Evolutionary conservation across 2,888 invertebrate genomes (phyloP).

Genomic region (Latheticus oryzae): DNA sequence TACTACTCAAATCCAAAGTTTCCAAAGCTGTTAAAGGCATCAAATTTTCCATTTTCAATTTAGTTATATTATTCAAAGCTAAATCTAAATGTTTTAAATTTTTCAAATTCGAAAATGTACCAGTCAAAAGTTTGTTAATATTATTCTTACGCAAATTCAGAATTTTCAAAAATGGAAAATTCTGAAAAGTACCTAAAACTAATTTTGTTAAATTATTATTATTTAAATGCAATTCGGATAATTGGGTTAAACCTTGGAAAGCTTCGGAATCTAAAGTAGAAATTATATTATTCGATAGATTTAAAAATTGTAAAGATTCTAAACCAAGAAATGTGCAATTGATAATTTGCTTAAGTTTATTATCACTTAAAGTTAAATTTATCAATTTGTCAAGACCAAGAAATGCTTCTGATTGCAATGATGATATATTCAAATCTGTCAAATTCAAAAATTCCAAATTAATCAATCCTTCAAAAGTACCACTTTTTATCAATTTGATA

Average conservation of each 20-base stretch:
- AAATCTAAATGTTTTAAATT: constrained; percentile 44
- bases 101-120: constrained; percentile 47
- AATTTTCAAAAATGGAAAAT: constrained; percentile 34
- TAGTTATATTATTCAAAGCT: constrained; percentile 42
- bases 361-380: constrained; percentile 3
- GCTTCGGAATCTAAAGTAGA: constrained; percentile 8
- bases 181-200: constrained; percentile 43
- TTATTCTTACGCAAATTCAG: constrained; percentile 44
- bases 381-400: constrained; percentile 1
- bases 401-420: constrained; percentile 7
- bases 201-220: constrained; percentile 41
- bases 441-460: constrained; percentile 9
- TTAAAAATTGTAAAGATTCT: constrained; percentile 18
- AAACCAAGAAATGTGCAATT: constrained; percentile 15
- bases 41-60: constrained; percentile 43
- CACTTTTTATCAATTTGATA: not conserved
- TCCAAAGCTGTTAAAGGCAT: constrained; percentile 41
- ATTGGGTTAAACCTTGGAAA: constrained; percentile 17
- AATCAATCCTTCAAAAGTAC: constrained; percentile 11
- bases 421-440: not conserved
- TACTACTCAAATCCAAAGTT: constrained; percentile 44
- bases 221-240: constrained; percentile 37
- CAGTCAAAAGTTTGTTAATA: constrained; percentile 44
- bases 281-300: constrained; percentile 41
- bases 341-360: constrained; percentile 3